These are phyloP conservation scores for Drosophila recens DNA, from an alignment of 2,888 invertebrate genomes.

Conservation along the genomic window DNA sequence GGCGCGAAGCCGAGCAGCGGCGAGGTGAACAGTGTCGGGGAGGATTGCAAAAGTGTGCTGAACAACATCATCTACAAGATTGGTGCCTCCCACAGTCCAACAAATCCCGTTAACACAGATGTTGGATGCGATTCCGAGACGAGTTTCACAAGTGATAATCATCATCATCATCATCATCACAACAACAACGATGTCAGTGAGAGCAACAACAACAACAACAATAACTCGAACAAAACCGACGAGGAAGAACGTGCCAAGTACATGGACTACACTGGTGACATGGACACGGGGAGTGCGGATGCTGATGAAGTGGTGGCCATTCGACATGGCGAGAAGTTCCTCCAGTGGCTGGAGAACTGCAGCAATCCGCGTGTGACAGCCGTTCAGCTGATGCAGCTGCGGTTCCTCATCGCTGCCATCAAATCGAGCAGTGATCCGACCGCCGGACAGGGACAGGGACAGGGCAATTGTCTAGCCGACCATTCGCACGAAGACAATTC, in stretches of 20 bases:
- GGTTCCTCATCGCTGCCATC: constrained; percentile 90
- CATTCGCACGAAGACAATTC: constrained; percentile 59
- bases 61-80: constrained; percentile 90
- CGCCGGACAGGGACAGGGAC: not conserved
- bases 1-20: constrained; percentile 77
- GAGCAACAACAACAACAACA: constrained; percentile 78
- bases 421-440: constrained; percentile 87
- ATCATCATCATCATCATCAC: constrained; percentile 57
- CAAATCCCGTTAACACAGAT: constrained; percentile 66
- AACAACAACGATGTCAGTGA: constrained; percentile 83
- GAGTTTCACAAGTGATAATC: constrained; percentile 77
- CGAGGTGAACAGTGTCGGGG: constrained; percentile 66
- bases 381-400: constrained; percentile 91
- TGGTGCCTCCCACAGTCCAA: constrained; percentile 80
- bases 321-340: constrained; percentile 92
- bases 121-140: constrained; percentile 79
- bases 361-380: constrained; percentile 92
- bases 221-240: constrained; percentile 83
- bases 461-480: constrained; percentile 34
- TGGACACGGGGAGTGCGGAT: constrained; percentile 50
- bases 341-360: constrained; percentile 92
- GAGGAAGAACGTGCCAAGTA: constrained; percentile 81
- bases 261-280: constrained; percentile 43
- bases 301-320: constrained; percentile 87
- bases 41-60: constrained; percentile 88